Base-by-base conservation (phyloP, 2,888 invertebrate species). In the Slavum lentiscoides region DNA sequence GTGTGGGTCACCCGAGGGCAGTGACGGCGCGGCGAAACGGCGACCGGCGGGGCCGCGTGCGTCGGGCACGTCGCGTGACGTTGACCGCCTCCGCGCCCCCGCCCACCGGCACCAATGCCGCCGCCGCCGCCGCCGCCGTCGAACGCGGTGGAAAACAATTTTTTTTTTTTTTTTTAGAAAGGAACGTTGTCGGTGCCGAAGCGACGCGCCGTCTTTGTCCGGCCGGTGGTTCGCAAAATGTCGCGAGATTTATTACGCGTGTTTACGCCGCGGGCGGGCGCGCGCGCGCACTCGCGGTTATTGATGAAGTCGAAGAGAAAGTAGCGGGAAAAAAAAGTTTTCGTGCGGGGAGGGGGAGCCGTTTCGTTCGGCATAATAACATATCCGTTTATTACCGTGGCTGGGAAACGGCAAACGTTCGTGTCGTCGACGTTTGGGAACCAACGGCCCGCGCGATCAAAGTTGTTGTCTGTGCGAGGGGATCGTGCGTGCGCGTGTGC, bases 51-150 rank as follows among this genome's bases (percentile, higher is more conserved):
- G 58, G 39, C 15, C n/a, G 55, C 30, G 67, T 21, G 23, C 19
- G n/a, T 55, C 21, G 64, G n/a, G 39, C 55, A 21, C 64, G 55
- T 23, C 21, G 80, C 43, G 43, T 64, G 67, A 43, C 80, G 80
- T 80, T 80, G 80, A 80, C 70, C 80, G 80, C 80, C 80, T 80
- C 66, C 43, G 13, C 80, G 80, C 80, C 80, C 55, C 80, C 80
- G 80, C 80, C 80, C 80, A 80, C 80, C 80, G 30, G n/a, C 30
- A 39, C 39, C 64, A 55, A 43, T 66, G 55, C 19, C 53, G 62
- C 59, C n/a, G n/a, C n/a, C n/a, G n/a, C n/a, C n/a, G 62, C 53
- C 64, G 53, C 1, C 49, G 49, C 49, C 13, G 61, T 23, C 7
- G 55, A 11, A 49, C 49, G 15, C 1, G 19, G 75, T 39, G n/a